Conservation (phyloP, 2,888 invertebrate species). For the Cephus spinipes region DNA sequence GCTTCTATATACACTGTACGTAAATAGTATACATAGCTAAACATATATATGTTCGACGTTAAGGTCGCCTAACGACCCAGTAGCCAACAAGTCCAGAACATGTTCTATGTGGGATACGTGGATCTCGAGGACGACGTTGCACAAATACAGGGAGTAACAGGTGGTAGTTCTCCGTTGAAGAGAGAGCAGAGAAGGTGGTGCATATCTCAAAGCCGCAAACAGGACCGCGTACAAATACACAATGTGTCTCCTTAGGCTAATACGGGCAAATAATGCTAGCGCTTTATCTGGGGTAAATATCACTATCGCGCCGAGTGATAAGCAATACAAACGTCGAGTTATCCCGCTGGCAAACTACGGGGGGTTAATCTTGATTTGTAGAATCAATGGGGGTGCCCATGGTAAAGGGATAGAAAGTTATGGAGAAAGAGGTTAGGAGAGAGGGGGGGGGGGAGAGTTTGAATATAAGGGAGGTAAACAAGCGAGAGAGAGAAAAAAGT, state of each 20-base stretch:
- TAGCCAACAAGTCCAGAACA: too few species aligned
- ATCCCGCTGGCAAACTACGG: slow-evolving; percentile 37
- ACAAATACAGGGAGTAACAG: slow-evolving; percentile 43
- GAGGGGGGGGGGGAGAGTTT: not conserved
- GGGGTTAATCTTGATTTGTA: slow-evolving; percentile 43
- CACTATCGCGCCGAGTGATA: slow-evolving; percentile 44
- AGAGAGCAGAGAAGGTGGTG: slow-evolving; percentile 6
- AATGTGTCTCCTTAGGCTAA: slow-evolving; percentile 40
- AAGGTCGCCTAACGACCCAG: too few species aligned
- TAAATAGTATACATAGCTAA: too few species aligned
- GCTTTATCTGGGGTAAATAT: slow-evolving; percentile 53
- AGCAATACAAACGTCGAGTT: slow-evolving; percentile 37
- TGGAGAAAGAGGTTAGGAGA: slow-evolving; percentile 13
- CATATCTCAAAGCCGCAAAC: slow-evolving; percentile 31
- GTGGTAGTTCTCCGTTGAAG: slow-evolving; percentile 36
- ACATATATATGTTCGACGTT: too few species aligned
- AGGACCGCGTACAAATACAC: slow-evolving; percentile 37
- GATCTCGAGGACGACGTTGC: not conserved
- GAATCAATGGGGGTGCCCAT: slow-evolving; percentile 24
- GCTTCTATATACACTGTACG: too few species aligned
- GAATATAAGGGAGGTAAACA: not conserved
- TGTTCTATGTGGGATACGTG: not conserved
- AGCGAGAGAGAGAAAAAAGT: not conserved
- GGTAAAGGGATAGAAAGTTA: slow-evolving; percentile 18
- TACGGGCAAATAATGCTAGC: slow-evolving; percentile 42